Percentiles rank a stretch among this genome's conserved stretches.
phyloP scores from a whole-genome alignment of 2,113 vertebrate genomes.

The Balaeniceps rex region DNA sequence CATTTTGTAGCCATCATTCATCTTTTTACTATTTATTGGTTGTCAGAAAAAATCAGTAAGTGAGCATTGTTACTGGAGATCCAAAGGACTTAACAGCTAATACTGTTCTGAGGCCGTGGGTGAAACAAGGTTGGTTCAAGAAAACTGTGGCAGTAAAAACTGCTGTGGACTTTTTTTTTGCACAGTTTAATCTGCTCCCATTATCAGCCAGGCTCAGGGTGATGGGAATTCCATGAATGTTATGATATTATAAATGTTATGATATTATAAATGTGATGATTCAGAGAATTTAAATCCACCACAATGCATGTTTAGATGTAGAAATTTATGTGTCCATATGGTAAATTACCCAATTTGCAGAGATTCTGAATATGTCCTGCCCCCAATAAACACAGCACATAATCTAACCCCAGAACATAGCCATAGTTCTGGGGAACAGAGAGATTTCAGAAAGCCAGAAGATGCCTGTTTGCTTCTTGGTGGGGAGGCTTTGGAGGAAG shows the following conservation, averaged over 20 bases:
- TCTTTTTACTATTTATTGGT: not conserved
- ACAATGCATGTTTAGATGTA: not conserved
- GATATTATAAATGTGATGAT: not conserved
- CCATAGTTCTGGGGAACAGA: not conserved
- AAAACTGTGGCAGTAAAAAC: not conserved
- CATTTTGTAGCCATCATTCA: not conserved
- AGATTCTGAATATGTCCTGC: not conserved
- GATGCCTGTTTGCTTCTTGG: not conserved
- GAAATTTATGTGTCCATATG: not conserved
- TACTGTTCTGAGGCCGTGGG: not conserved
- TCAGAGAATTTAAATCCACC: not conserved
- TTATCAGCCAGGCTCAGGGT: not conserved
- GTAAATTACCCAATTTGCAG: not conserved
- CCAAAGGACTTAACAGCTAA: not conserved
- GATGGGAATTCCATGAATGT: not conserved
- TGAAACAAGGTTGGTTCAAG: conserved; percentile 1
- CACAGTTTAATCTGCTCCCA: not conserved
- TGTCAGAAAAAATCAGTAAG: not conserved
- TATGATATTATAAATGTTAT: not conserved
- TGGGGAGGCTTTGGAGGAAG: not conserved
- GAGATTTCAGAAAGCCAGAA: not conserved
- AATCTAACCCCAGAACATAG: not conserved
- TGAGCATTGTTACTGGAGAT: not conserved
- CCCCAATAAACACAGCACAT: not conserved
- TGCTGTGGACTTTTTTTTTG: not conserved